Evolutionary conservation across 2,113 vertebrate genomes (phyloP).

Genomic region (Erythrolamprus reginae): DNA sequence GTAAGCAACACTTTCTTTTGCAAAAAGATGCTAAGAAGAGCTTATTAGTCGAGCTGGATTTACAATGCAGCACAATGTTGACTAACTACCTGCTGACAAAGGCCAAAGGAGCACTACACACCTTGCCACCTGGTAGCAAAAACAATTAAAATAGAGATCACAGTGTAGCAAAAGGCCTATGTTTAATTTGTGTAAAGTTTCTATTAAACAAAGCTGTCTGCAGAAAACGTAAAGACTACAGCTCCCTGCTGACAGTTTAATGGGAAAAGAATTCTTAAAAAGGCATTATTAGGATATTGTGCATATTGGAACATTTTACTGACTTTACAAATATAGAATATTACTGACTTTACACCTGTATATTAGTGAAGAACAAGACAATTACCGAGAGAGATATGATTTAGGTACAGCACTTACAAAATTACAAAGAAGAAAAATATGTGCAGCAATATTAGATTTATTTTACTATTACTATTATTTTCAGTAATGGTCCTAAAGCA

Average conservation of each 20-base stretch:
- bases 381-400: constrained; percentile 46
- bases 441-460: background rate
- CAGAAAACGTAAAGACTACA: constrained; percentile 45
- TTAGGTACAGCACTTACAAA: constrained; percentile 29
- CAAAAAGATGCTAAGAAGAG: constrained; percentile 41
- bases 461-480: background rate
- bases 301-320: constrained; percentile 62
- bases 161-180: constrained; percentile 61
- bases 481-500: constrained; percentile 11
- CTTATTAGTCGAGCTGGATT: constrained; percentile 51
- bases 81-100: constrained; percentile 47
- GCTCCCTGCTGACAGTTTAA: constrained; percentile 25
- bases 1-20: background rate
- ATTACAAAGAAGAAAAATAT: constrained; percentile 12
- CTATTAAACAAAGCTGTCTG: constrained; percentile 66
- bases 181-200: constrained; percentile 70
- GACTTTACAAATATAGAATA: constrained; percentile 50
- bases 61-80: constrained; percentile 47
- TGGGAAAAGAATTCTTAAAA: constrained; percentile 54
- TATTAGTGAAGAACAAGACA: constrained; percentile 45
- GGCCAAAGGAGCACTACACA: constrained; percentile 15
- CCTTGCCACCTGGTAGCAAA: constrained; percentile 58
- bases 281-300: constrained; percentile 63
- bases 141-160: constrained; percentile 71
- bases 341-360: constrained; percentile 56